These are phyloP conservation scores for Numenius arquata DNA, from an alignment of 2,113 vertebrate species.

Conservation along the genomic window DNA sequence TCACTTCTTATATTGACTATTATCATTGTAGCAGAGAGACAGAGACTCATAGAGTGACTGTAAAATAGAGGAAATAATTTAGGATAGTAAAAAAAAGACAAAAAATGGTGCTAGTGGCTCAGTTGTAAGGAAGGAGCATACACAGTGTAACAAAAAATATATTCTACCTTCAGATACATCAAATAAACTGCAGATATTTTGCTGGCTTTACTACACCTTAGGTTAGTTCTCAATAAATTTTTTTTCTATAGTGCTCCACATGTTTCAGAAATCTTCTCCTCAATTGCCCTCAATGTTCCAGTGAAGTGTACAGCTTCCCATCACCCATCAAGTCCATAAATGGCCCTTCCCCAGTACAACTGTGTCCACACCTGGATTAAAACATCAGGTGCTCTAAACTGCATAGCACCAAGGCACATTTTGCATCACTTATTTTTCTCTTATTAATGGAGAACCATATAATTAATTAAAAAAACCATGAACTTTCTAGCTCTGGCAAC, in stretches of 20 bases:
- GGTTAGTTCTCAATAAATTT: background rate
- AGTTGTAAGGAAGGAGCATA: background rate
- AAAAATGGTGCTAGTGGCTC: background rate
- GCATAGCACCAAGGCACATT: background rate
- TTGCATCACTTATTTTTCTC: background rate
- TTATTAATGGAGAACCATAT: background rate
- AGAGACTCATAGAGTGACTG: background rate
- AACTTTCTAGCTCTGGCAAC: background rate
- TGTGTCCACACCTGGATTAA: background rate
- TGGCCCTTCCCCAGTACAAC: background rate
- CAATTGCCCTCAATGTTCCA: background rate
- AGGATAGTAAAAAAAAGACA: background rate
- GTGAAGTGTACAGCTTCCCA: background rate
- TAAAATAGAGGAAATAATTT: background rate
- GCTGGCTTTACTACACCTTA: background rate
- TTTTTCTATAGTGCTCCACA: background rate
- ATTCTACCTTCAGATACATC: background rate
- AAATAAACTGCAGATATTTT: background rate
- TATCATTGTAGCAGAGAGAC: background rate
- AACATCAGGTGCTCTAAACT: background rate
- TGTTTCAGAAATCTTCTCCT: background rate
- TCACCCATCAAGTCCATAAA: background rate
- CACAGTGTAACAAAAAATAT: background rate
- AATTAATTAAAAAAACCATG: background rate
- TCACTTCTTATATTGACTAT: background rate